Evolutionary conservation across 1,140 invertebrate genomes (phyloP).

Genomic region (Agrilus planipennis): DNA sequence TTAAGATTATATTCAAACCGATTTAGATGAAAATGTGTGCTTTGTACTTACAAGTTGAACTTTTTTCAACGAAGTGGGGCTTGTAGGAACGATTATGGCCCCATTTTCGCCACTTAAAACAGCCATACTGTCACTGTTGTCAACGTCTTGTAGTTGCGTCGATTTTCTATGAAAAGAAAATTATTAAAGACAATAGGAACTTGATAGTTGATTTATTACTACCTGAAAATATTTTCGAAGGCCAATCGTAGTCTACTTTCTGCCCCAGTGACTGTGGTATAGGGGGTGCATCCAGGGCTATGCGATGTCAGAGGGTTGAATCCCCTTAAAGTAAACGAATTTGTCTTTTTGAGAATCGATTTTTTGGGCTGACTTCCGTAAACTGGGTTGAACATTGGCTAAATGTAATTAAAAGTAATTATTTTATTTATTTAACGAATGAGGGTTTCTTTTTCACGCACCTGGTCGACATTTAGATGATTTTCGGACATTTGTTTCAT

Average conservation of each 20-base stretch:
- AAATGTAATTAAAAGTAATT: slow-evolving; percentile 13
- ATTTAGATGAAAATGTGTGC: too few relatives aligned
- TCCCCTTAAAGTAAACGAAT: slow-evolving; percentile 70
- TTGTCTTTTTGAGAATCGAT: slow-evolving; percentile 85
- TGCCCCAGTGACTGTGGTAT: slow-evolving; percentile 75
- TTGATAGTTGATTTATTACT: too few relatives aligned
- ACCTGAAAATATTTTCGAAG: slow-evolving; percentile 75
- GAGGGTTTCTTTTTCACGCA: slow-evolving; percentile 1
- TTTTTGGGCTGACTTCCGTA: slow-evolving; percentile 60
- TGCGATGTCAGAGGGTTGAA: slow-evolving; percentile 50
- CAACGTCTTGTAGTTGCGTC: slow-evolving; percentile 66
- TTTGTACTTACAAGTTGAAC: slow-evolving; percentile 68
- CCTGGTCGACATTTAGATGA: slow-evolving; percentile 20
- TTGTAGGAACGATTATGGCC: slow-evolving; percentile 32
- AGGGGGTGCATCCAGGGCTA: slow-evolving; percentile 60
- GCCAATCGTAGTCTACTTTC: slow-evolving; percentile 75
- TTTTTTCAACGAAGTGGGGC: slow-evolving; percentile 68
- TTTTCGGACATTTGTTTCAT: slow-evolving; percentile 25
- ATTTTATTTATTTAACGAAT: background rate
- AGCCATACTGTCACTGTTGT: slow-evolving; percentile 28
- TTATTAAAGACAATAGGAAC: slow-evolving; percentile 2
- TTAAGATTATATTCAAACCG: too few relatives aligned
- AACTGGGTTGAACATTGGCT: slow-evolving; percentile 41
- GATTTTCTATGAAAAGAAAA: slow-evolving; percentile 48
- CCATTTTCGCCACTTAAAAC: slow-evolving; percentile 21